Conservation (phyloP, 2,888 invertebrate genomes). For the Seira musarum region DNA sequence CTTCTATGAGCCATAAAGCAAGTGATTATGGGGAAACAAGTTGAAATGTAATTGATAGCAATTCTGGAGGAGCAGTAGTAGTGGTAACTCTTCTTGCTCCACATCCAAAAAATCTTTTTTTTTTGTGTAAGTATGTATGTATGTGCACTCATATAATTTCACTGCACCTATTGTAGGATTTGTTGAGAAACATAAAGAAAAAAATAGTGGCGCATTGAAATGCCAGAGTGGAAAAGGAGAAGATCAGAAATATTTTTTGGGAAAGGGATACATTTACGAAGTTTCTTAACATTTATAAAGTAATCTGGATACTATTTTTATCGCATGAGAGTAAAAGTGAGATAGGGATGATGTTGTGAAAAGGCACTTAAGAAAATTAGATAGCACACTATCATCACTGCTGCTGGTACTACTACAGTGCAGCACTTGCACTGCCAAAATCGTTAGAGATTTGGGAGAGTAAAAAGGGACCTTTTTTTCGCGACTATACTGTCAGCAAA, state of each 20-base stretch:
- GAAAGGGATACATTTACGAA: neutral
- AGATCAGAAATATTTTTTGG: neutral
- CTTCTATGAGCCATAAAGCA: no score
- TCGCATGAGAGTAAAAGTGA: conserved; percentile 40
- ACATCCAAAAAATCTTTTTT: no score
- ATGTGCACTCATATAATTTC: no score
- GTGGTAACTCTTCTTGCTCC: no score
- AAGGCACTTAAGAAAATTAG: conserved; percentile 71
- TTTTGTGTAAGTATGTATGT: no score
- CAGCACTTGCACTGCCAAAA: neutral
- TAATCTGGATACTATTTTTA: conserved; percentile 1
- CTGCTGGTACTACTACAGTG: no score
- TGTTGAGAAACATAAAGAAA: no score
- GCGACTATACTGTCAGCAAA: no score
- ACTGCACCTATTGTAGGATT: no score
- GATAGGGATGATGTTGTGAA: conserved; percentile 61
- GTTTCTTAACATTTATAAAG: conserved; percentile 4
- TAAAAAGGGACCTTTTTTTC: conserved; percentile 23
- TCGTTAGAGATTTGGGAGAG: conserved; percentile 26
- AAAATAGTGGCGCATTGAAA: neutral
- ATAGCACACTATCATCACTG: conserved; percentile 64
- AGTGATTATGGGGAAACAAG: no score
- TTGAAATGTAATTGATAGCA: no score
- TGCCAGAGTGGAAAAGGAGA: neutral
- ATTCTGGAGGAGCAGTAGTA: no score